These are phyloP conservation scores for Cynocephalus volans DNA, from an alignment of 2,113 vertebrate genomes.

Conservation along the genomic window DNA sequence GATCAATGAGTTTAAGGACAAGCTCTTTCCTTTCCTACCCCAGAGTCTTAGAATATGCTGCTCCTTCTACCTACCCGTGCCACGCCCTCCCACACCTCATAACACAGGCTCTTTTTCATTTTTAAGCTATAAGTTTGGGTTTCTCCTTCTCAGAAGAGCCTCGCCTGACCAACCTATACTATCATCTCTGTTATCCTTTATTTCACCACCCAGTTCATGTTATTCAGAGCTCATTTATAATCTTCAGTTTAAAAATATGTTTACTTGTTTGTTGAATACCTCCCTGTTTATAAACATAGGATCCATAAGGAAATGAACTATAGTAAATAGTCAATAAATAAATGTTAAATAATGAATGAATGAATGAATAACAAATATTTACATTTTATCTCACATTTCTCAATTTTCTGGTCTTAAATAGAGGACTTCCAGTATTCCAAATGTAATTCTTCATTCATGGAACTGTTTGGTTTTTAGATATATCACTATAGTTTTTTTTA, in stretches of 20 bases:
- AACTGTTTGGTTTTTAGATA: conserved; percentile 13
- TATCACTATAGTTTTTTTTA: not conserved
- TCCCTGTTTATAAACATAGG: conserved; percentile 1
- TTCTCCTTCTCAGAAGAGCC: not conserved
- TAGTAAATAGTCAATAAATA: not conserved
- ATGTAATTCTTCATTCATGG: not conserved
- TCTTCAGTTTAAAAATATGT: not conserved
- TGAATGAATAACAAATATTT: not conserved
- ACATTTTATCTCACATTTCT: conserved; percentile 19
- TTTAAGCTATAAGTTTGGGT: not conserved
- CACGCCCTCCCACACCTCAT: too few relatives aligned
- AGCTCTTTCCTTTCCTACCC: not conserved
- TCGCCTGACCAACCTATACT: not conserved
- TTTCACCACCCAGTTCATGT: not conserved
- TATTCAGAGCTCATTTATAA: not conserved
- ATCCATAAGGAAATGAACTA: not conserved
- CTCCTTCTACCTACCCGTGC: not conserved
- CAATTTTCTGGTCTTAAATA: conserved; percentile 25
- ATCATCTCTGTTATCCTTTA: not conserved
- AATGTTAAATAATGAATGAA: too few relatives aligned
- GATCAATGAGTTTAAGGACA: not conserved
- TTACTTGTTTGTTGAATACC: not conserved
- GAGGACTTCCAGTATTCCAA: not conserved
- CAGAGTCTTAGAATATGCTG: not conserved
- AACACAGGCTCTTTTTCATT: not conserved